Conservation (phyloP, 2,797 vertebrate species). For the Amazona ochrocephala region DNA sequence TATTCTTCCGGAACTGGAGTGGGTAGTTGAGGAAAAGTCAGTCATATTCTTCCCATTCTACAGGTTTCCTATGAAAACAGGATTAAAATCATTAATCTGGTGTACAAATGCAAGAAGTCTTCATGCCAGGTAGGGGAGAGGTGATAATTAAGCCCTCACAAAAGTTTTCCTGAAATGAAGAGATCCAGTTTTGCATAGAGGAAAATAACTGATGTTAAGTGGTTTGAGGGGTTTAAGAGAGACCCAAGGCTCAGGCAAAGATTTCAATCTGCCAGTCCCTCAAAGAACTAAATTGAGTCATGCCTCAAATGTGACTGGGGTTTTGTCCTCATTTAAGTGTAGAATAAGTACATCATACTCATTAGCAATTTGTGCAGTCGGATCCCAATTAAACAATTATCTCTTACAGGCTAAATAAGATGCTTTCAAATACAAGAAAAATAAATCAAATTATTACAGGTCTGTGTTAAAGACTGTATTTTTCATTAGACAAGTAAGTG, state of each 20-base stretch:
- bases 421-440: constrained; percentile 34
- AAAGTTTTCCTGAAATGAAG: constrained; percentile 1
- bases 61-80: not conserved
- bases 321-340: constrained; percentile 6
- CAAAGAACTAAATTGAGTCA: not conserved
- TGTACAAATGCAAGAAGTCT: not conserved
- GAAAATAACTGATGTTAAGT: constrained; percentile 10
- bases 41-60: not conserved
- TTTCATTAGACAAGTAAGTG: not conserved
- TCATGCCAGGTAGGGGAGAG: not conserved
- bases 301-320: not conserved
- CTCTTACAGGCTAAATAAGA: constrained; percentile 32
- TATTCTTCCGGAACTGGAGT: not conserved
- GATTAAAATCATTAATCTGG: constrained; percentile 1
- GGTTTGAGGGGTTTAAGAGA: not conserved
- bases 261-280: constrained; percentile 1
- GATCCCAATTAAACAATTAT: constrained; percentile 57
- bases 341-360: constrained; percentile 7
- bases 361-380: constrained; percentile 36
- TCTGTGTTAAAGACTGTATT: not conserved
- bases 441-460: constrained; percentile 23
- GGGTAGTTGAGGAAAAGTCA: not conserved
- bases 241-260: not conserved
- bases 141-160: not conserved
- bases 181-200: not conserved